phyloP scores from a whole-genome alignment of 92 coral and sea anemone genomes.

The Ricordea florida region DNA sequence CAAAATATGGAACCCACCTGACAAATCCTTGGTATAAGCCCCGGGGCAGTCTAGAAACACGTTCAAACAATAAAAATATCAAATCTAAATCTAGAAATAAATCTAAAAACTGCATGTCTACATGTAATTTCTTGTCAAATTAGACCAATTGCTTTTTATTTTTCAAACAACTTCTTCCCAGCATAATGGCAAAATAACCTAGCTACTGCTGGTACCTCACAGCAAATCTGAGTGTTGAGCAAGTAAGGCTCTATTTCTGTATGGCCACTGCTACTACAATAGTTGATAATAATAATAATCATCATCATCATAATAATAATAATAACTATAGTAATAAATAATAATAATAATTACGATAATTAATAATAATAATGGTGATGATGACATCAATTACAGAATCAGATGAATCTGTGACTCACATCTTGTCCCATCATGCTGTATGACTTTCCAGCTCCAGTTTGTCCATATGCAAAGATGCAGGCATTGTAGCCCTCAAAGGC shows the following conservation, averaged over 20 bases:
- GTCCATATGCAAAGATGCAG: constrained; percentile 97
- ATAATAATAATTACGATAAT: too few relatives aligned
- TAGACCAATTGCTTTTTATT: too few relatives aligned
- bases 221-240: too few relatives aligned
- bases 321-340: background rate
- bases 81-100: background rate
- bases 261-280: too few relatives aligned
- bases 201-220: too few relatives aligned
- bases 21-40: constrained; percentile 92
- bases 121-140: too few relatives aligned
- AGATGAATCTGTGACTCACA: constrained; percentile 58
- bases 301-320: background rate
- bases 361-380: too few relatives aligned
- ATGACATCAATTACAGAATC: too few relatives aligned
- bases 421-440: constrained; percentile 95
- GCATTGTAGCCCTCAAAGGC: constrained; percentile 98
- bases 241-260: too few relatives aligned
- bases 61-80: background rate
- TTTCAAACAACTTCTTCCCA: too few relatives aligned
- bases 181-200: too few relatives aligned
- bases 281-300: background rate
- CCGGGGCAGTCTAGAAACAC: constrained; percentile 72
- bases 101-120: too few relatives aligned
- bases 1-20: constrained; percentile 66
- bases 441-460: constrained; percentile 96